Conservation (phyloP, 2,888 invertebrate species). For the Neria commutata region DNA sequence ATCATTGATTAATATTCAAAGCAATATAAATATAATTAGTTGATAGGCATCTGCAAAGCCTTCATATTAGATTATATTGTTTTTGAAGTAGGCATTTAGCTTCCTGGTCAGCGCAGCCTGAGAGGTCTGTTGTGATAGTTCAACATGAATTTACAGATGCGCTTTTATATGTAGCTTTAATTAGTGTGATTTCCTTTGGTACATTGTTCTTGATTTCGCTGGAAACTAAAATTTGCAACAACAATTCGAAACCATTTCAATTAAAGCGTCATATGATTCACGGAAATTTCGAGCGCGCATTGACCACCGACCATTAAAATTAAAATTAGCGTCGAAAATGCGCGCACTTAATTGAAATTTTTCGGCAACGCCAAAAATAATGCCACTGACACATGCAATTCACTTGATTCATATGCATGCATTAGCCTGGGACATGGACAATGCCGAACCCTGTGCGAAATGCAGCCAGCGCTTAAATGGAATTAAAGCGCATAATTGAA, state of each 20-base stretch:
- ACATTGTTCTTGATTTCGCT: too few species aligned
- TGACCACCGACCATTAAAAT: background rate
- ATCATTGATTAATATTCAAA: too few species aligned
- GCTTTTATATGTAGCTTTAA: too few species aligned
- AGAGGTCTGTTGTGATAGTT: too few species aligned
- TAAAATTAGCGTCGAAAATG: background rate
- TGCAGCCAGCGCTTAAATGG: constrained; percentile 28
- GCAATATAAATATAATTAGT: too few species aligned
- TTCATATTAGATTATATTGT: too few species aligned
- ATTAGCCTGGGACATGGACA: background rate
- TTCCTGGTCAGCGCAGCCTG: too few species aligned
- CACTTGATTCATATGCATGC: background rate
- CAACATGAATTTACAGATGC: too few species aligned
- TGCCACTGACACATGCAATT: constrained; percentile 21
- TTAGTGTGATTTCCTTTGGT: too few species aligned
- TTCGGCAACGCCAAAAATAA: background rate
- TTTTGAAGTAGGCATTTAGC: too few species aligned
- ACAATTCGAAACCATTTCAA: constrained; percentile 36
- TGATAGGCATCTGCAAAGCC: too few species aligned
- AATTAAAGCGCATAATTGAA: constrained; percentile 21
- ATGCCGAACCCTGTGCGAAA: constrained; percentile 4
- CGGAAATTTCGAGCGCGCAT: background rate
- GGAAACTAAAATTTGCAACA: background rate
- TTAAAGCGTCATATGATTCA: constrained; percentile 27
- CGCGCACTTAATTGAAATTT: constrained; percentile 39